Base-by-base conservation (phyloP, 2,797 vertebrate genomes). In the Megalops cyprinoides region DNA sequence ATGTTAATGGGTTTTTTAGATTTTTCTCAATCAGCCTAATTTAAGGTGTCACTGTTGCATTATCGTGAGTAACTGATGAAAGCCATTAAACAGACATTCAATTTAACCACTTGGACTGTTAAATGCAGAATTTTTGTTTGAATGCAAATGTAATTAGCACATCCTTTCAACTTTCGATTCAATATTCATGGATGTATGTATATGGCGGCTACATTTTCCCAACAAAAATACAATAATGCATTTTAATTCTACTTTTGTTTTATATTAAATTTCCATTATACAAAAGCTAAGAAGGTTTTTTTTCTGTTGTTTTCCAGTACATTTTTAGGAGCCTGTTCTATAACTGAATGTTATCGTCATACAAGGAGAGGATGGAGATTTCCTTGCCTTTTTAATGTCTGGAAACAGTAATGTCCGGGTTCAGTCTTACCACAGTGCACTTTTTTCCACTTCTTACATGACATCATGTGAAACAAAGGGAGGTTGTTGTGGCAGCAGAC, bases 1-100 rank as follows among this genome's bases (percentile, higher is more conserved):
- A 37, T 28, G 65, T 6, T 82, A 78, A 75, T 62, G 56, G 75
- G 53, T 15, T 74, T 78, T 51, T 58, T 74, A 74, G 31, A 42
- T 34, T 31, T 44, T 62, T 76, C 44, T 51, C 58, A 62, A 46
- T 62, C 44, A 51, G 56, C 56, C 55, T 62, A 37, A 74, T 80
- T 62, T 56, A 49, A 49, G 7, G 18, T 65, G 73, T 44, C 74
- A 46, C 44, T 23, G 39, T n/a, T 25, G 37, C 18, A 60, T 80
- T 34, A 3, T 48, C 44, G 28, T 60, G 20, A 65, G 65, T 9
- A 23, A 5, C 65, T 15, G 37, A 42, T 42, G 37, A 69, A 69
- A 69, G 37, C 65, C 65, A 69, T 69, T 69, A 69, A 69, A 69
- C 37, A n/a, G 65, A 42, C 65, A 23, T 69, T 44, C 37, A 44